Evolutionary conservation across 2,113 vertebrate genomes (phyloP).

Genomic region (Eulacestoma nigropectus): DNA sequence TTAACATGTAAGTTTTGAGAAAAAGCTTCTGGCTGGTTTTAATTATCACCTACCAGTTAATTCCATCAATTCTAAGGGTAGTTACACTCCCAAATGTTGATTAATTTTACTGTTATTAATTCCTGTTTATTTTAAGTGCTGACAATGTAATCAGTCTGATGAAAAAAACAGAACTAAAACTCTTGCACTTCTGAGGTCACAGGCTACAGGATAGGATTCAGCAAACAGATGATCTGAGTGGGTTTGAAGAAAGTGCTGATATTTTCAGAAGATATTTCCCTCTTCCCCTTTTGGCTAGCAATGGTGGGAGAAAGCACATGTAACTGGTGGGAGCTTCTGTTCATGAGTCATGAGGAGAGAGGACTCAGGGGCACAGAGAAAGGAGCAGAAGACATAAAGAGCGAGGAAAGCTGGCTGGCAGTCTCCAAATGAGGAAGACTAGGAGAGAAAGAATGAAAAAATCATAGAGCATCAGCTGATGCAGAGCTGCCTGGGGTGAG

Average conservation of each 20-base stretch:
- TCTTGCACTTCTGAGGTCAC: background rate
- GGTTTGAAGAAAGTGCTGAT: constrained; percentile 41
- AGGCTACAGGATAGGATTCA: background rate
- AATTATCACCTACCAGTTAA: constrained; percentile 36
- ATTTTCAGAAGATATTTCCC: constrained; percentile 29
- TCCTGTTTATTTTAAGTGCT: constrained; percentile 47
- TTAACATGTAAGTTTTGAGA: background rate
- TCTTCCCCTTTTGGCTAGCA: constrained; percentile 18
- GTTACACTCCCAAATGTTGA: background rate
- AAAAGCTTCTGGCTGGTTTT: constrained; percentile 19
- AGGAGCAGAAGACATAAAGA: background rate
- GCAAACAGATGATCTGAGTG: constrained; percentile 7
- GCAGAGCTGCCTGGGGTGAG: background rate
- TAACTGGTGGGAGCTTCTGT: background rate
- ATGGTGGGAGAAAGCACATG: background rate
- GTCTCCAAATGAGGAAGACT: background rate
- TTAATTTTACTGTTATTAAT: constrained; percentile 55
- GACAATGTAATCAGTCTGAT: constrained; percentile 17
- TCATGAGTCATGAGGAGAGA: background rate
- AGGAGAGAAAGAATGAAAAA: background rate
- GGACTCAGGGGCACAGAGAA: background rate
- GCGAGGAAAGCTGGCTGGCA: background rate
- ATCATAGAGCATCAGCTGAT: background rate
- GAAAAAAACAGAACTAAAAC: constrained; percentile 55
- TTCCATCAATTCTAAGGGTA: constrained; percentile 11